These are phyloP conservation scores for Rhinoptilus africanus DNA, from an alignment of 2,113 vertebrate species.

Conservation along the genomic window DNA sequence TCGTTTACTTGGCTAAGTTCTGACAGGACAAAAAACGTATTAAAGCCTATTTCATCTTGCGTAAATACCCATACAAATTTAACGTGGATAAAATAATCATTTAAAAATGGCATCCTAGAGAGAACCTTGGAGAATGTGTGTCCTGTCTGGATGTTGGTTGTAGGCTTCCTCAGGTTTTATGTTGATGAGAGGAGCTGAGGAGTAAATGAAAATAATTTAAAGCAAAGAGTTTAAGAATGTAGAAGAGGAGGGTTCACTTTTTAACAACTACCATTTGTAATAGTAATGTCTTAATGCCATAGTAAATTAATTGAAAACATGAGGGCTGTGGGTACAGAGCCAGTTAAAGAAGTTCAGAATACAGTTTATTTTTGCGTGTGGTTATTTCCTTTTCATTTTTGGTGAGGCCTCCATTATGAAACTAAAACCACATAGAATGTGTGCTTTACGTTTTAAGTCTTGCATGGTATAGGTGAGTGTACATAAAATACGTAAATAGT, in stretches of 20 bases:
- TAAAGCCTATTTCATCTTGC: not conserved
- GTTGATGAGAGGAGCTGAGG: not conserved
- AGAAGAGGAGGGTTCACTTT: not conserved
- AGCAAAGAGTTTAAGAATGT: not conserved
- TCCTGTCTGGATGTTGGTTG: not conserved
- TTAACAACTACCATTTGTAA: not conserved
- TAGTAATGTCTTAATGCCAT: not conserved
- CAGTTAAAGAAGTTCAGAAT: not conserved
- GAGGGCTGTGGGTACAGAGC: not conserved
- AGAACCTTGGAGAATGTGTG: not conserved
- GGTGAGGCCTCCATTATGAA: not conserved
- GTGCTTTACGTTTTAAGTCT: not conserved
- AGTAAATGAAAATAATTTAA: not conserved
- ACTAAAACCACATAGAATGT: not conserved
- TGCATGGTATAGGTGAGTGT: not conserved
- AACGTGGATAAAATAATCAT: not conserved
- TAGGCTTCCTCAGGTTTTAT: not conserved
- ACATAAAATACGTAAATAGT: not conserved
- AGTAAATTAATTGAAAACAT: not conserved
- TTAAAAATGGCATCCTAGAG: not conserved
- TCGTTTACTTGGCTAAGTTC: not conserved
- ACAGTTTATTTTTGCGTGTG: not conserved
- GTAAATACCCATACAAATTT: not conserved
- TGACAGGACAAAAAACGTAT: not conserved
- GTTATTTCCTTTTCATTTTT: not conserved